Evolutionary conservation across 2,797 vertebrate genomes (phyloP), one percentile per base, ranked within the genome.

Genomic region (Notolepis coatsorum): DNA sequence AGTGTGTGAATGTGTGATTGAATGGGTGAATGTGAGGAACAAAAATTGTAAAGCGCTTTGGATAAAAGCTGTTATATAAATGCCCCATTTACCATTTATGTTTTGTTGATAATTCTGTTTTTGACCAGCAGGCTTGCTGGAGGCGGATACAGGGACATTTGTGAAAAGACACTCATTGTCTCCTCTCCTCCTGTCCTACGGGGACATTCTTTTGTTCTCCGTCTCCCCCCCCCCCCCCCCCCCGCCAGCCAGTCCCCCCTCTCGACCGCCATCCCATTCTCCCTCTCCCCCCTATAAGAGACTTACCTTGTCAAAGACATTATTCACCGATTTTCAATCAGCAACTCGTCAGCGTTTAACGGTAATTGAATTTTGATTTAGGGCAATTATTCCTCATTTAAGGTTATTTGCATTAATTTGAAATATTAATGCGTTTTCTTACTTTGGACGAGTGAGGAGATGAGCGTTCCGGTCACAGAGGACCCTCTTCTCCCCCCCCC

Each of bases 361-460:
- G 71, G 81, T 88, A 87, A 91, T 91, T 89, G 79, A 85, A 89
- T 89, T 91, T 86, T 79, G 84, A 91, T 89, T 85, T 54, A 63
- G 61, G 78, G 79, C 82, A 90, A 90, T 91, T 90, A 89, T 89
- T 89, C 85, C 86, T 88, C 79, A 86, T 90, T 90, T 88, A 87
- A 79, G 72, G 78, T 84, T 87, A 88, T 90, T 91, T 89, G 85
- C 87, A 89, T 91, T 88, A 68, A 88, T 88, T 86, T 89, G 49
- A 87, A 88, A 86, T 86, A 85, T 90, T 90, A 89, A 89, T 88
- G 71, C 82, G 63, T 81, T 89, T 75, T 87, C n/a, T n/a, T n/a
- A n/a, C n/a, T 89, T 79, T 78, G 65, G 78, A 41, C 59, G 80
- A 78, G 65, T 57, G 54, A 71, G 56, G 66, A 80, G 75, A 85